Percentiles rank a stretch among this genome's conserved stretches.
Evolutionary conservation across 1,140 invertebrate genomes (phyloP).

Genomic region (Rhynchophorus ferrugineus): DNA sequence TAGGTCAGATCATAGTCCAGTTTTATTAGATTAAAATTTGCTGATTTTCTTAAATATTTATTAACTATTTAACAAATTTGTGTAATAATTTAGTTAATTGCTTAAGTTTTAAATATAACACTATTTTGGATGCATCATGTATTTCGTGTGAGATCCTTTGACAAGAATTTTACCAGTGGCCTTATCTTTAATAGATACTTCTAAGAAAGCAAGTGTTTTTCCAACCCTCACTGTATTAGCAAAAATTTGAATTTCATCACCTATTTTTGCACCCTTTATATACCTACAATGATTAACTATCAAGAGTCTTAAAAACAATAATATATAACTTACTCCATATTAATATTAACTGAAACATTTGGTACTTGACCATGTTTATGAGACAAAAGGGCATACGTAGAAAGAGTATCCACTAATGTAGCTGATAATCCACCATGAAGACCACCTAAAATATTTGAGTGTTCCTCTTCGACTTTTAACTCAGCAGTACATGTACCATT

Average conservation of each 20-base stretch:
- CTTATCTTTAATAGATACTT: conserved; percentile 69
- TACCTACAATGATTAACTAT: conserved; percentile 57
- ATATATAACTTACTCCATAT: conserved; percentile 41
- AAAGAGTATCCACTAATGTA: conserved; percentile 75
- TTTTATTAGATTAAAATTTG: too few species aligned
- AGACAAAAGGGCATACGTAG: conserved; percentile 71
- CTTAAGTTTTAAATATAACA: neutral
- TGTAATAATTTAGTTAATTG: too few species aligned
- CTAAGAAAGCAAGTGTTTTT: conserved; percentile 70
- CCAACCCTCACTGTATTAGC: conserved; percentile 71
- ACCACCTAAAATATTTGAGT: conserved; percentile 65
- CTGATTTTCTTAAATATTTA: too few species aligned
- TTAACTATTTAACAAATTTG: too few species aligned
- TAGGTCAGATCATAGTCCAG: too few species aligned
- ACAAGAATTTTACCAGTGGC: conserved; percentile 61
- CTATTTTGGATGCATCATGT: conserved; percentile 14
- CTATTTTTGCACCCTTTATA: conserved; percentile 62
- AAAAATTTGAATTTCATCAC: conserved; percentile 73
- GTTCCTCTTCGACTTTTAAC: conserved; percentile 67
- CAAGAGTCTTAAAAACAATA: neutral
- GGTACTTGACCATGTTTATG: conserved; percentile 47
- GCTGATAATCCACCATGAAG: conserved; percentile 81
- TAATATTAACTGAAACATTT: conserved; percentile 73
- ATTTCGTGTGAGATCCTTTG: conserved; percentile 74
- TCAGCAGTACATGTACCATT: conserved; percentile 65